Base-by-base conservation (phyloP, 2,797 vertebrate species). In the Chaenodraco wilsoni region DNA sequence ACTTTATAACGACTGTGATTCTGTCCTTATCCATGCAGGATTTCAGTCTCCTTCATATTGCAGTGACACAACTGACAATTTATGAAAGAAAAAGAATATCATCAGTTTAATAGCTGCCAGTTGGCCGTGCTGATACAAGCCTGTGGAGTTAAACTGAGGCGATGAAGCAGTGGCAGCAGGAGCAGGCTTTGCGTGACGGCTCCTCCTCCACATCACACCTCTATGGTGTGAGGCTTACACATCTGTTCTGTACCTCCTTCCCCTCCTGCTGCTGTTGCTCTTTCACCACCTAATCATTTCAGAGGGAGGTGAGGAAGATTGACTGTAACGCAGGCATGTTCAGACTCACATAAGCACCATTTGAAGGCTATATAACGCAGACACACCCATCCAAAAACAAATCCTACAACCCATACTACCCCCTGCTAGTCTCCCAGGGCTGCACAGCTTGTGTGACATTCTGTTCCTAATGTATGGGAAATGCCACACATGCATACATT, bases 391-490 rank as follows among this genome's bases (percentile, higher is more conserved):
- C n/a, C 23, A 27, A 45, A 43, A 55, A 73, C 11, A 65, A 56
- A 83, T 12, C 51, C 71, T 60, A 23, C 44, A 27, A 5, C 41
- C 57, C 58, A 9, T 16, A 10, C 1, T 8, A 11, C 83, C 41
- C 63, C 82, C 82, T 41, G 73, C 74, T 51, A 57, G 54, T 74
- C 54, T 79, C 77, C 64, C 69, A 50, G 12, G 65, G 81, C 83
- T 69, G 65, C 72, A 59, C 82, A 89, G 89, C 81, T 51, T 83
- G 76, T 79, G 72, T 83, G 81, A 85, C 82, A 87, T 84, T 90
- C 72, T 79, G 51, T 58, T 84, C 62, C 62, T 74, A 80, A 90
- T 84, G 85, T 86, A 87, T 87, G 69, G 74, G 73, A 87, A 92
- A 88, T 81, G 85, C 56, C 83, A 88, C 65, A 65, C 51, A 66